phyloP scores from a whole-genome alignment of 2,797 vertebrate genomes.

The Masticophis lateralis region DNA sequence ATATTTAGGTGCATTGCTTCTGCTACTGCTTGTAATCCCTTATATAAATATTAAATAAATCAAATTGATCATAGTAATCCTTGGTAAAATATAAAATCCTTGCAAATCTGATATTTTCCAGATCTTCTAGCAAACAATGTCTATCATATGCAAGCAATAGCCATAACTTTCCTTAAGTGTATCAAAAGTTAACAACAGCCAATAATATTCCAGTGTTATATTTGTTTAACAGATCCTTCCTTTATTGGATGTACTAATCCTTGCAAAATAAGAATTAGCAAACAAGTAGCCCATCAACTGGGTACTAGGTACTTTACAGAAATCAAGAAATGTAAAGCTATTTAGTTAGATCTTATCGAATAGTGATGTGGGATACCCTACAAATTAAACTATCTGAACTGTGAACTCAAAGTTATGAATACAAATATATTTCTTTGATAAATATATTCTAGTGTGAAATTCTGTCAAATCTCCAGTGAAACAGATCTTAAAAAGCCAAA shows the following conservation, averaged over 20 bases:
- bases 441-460: not conserved
- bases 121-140: not conserved
- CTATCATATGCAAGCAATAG: not conserved
- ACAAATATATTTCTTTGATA: not conserved
- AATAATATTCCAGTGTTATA: not conserved
- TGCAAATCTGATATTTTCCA: not conserved
- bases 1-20: conserved; percentile 58
- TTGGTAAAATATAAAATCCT: not conserved
- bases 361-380: not conserved
- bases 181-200: not conserved
- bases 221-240: not conserved
- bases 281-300: not conserved
- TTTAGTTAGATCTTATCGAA: not conserved
- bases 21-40: conserved; percentile 50
- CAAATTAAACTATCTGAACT: not conserved
- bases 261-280: not conserved
- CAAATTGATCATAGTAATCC: not conserved
- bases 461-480: not conserved
- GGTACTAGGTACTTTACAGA: not conserved
- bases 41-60: conserved; percentile 21
- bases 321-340: not conserved
- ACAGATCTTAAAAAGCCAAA: not conserved
- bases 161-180: not conserved
- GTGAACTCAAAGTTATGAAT: not conserved
- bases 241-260: not conserved